These are phyloP conservation scores for Phortica magna DNA, from an alignment of 2,888 invertebrate species.

Conservation along the genomic window DNA sequence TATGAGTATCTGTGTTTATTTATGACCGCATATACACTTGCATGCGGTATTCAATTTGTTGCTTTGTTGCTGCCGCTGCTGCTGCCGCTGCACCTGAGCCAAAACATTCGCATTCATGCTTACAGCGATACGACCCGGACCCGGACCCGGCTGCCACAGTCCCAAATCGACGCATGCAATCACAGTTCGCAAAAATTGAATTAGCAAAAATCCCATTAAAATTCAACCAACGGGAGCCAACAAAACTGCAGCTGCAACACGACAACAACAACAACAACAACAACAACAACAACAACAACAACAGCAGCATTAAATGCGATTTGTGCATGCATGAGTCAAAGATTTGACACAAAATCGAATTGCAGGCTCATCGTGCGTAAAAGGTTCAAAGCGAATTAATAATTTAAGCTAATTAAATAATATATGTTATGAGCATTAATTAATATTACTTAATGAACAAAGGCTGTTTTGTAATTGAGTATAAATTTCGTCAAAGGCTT, in stretches of 20 bases:
- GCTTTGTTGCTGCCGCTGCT: slow-evolving; percentile 23
- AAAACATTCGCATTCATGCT: slow-evolving; percentile 31
- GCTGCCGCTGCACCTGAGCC: slow-evolving; percentile 39
- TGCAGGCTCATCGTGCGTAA: slow-evolving; percentile 62
- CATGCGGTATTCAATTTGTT: background rate
- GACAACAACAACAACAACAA: background rate
- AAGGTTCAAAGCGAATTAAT: slow-evolving; percentile 37
- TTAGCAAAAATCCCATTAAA: slow-evolving; percentile 66
- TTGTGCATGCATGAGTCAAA: slow-evolving; percentile 53
- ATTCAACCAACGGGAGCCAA: slow-evolving; percentile 48
- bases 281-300: background rate
- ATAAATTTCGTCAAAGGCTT: too few species aligned
- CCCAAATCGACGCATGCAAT: too few species aligned
- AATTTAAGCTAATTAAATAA: too few species aligned
- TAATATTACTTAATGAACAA: too few species aligned
- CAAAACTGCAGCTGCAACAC: background rate
- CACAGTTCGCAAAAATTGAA: slow-evolving; percentile 44
- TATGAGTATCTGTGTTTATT: background rate
- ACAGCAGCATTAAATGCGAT: background rate
- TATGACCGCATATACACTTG: slow-evolving; percentile 17
- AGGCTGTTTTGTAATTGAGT: too few species aligned
- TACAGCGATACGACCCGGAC: background rate
- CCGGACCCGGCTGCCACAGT: background rate
- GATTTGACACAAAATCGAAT: slow-evolving; percentile 66
- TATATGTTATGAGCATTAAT: too few species aligned